Percentiles rank a stretch among this genome's conserved stretches.
phyloP scores from a whole-genome alignment of 2,888 invertebrate species.

The Pseudanteris insignis region DNA sequence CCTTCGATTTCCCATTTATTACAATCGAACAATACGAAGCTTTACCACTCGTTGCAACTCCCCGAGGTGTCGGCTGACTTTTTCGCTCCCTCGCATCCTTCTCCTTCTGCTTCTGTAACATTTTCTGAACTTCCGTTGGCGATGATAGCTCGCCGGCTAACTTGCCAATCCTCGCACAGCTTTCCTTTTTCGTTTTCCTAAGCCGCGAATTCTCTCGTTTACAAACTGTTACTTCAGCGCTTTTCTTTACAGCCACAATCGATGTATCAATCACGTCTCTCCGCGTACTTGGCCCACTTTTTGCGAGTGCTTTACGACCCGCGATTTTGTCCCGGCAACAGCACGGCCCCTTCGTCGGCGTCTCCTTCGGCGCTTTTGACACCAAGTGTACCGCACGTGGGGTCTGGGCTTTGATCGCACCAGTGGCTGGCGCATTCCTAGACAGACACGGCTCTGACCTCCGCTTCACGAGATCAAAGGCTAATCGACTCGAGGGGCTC shows the following conservation, averaged over 20 bases:
- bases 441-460: constrained; percentile 48
- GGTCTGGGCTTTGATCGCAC: constrained; percentile 35
- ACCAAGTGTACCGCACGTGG: constrained; percentile 47
- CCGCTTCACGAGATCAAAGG: constrained; percentile 46
- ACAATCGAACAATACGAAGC: constrained; percentile 61
- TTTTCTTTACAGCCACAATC: constrained; percentile 8
- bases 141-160: constrained; percentile 70
- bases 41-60: constrained; percentile 65
- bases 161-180: constrained; percentile 60
- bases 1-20: constrained; percentile 52
- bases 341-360: constrained; percentile 23
- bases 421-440: constrained; percentile 23
- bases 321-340: constrained; percentile 29
- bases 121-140: constrained; percentile 64
- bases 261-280: constrained; percentile 11
- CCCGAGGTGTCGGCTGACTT: constrained; percentile 52
- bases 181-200: constrained; percentile 53
- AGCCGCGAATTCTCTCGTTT: constrained; percentile 37
- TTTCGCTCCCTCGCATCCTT: constrained; percentile 40
- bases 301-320: constrained; percentile 29
- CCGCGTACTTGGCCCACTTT: constrained; percentile 25
- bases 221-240: constrained; percentile 19
- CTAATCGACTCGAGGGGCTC: constrained; percentile 44
- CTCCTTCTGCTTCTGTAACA: constrained; percentile 51
- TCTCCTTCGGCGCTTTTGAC: constrained; percentile 30